phyloP scores from a whole-genome alignment of 2,113 vertebrate genomes.

The Mixornis gularis region DNA sequence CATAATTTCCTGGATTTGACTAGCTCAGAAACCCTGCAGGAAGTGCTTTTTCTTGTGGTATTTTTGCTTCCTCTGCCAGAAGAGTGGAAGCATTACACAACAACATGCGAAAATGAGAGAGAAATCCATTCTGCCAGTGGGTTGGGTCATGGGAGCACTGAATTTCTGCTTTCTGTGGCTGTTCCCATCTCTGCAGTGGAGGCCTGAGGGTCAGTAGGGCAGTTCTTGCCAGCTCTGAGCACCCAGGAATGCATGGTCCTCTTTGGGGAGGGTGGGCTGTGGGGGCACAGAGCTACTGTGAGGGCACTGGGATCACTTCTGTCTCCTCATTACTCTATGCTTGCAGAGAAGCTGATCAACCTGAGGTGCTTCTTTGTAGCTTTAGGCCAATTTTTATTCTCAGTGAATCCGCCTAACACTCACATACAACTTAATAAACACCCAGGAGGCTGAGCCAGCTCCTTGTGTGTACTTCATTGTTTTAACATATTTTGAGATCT shows the following conservation, averaged over 20 bases:
- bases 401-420: neutral
- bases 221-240: rapidly evolving
- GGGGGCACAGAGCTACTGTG: neutral
- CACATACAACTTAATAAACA: neutral
- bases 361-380: neutral
- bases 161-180: neutral
- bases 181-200: rapidly evolving
- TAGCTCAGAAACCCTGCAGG: constrained; percentile 33
- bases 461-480: rapidly evolving
- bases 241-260: neutral
- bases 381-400: neutral
- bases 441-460: neutral
- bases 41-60: constrained; percentile 28
- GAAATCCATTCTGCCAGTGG: rapidly evolving
- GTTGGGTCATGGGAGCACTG: neutral
- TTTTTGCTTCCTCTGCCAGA: constrained; percentile 27
- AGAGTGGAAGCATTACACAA: constrained; percentile 19
- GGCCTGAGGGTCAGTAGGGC: rapidly evolving
- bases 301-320: neutral
- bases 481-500: neutral
- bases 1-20: constrained; percentile 34
- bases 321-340: rapidly evolving
- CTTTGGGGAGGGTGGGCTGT: neutral
- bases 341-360: neutral
- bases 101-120: neutral